Evolutionary conservation across 1,140 invertebrate species (phyloP).

Genomic region (Zaprionus ghesquierei): DNA sequence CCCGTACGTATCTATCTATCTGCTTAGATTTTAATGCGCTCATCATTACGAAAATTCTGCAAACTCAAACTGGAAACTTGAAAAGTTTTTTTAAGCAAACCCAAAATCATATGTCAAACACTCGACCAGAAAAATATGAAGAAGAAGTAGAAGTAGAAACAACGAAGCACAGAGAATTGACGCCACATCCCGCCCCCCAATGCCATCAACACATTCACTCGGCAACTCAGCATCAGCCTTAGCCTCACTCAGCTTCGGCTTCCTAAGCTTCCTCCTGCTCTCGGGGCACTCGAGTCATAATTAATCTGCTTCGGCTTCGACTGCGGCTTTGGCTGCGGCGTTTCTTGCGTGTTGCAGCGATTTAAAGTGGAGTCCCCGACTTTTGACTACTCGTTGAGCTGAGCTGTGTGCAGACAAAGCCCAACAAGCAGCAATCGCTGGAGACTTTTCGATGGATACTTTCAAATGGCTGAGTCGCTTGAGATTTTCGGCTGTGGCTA

Average conservation of each 20-base stretch:
- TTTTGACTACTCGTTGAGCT: constrained; percentile 63
- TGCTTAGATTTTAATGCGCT: constrained; percentile 46
- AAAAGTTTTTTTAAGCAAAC: constrained; percentile 61
- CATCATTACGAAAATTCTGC: constrained; percentile 78
- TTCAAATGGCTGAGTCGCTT: constrained; percentile 53
- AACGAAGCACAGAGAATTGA: neutral
- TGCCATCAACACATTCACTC: constrained; percentile 71
- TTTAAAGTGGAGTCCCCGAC: constrained; percentile 70
- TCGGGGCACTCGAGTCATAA: constrained; percentile 50
- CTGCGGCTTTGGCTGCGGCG: constrained; percentile 23
- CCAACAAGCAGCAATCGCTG: constrained; percentile 36
- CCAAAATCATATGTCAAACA: constrained; percentile 77
- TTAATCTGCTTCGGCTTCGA: constrained; percentile 74
- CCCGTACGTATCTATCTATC: neutral
- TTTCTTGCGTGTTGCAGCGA: constrained; percentile 74
- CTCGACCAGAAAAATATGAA: constrained; percentile 41
- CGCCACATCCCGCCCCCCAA: constrained; percentile 29
- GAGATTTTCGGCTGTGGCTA: neutral
- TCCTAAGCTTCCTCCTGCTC: constrained; percentile 65
- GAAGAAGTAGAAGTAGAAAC: neutral
- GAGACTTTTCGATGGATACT: constrained; percentile 55
- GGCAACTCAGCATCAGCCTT: too few species aligned
- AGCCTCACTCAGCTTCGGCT: constrained; percentile 25
- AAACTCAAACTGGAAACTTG: constrained; percentile 65
- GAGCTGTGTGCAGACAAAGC: constrained; percentile 39